A percentile compares a stretch with the other conserved stretches of the same genome.
These are phyloP conservation scores for Lamprologus tigripictilis DNA, from an alignment of 2,113 vertebrate species.

Conservation along the genomic window DNA sequence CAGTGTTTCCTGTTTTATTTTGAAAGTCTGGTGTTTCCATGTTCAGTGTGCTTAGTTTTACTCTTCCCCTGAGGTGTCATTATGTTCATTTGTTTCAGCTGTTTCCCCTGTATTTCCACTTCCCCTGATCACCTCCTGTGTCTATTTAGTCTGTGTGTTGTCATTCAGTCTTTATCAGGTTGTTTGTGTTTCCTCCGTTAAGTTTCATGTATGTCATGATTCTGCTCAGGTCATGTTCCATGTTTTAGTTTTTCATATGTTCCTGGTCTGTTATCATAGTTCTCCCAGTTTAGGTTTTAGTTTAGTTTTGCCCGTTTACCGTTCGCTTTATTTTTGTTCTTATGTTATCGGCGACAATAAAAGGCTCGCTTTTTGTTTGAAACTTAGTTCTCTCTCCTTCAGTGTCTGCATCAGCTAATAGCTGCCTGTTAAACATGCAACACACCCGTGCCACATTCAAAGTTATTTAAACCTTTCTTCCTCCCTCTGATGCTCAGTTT, in stretches of 20 bases:
- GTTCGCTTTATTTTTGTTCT: background rate
- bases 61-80: background rate
- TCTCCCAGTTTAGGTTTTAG: background rate
- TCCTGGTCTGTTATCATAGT: background rate
- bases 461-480: background rate
- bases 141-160: background rate
- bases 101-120: accelerated
- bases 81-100: background rate
- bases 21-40: background rate
- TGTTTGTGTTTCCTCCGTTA: accelerated
- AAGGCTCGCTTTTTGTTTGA: accelerated
- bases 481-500: background rate
- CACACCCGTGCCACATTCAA: background rate
- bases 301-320: background rate
- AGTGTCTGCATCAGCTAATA: accelerated
- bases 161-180: accelerated
- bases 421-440: background rate
- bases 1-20: background rate
- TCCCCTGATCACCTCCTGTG: background rate
- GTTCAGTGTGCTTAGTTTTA: accelerated
- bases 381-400: background rate
- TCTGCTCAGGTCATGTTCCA: background rate
- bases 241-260: background rate
- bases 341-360: accelerated
- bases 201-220: background rate